Percentiles rank a stretch among this genome's conserved stretches.
Evolutionary conservation across 2,113 vertebrate genomes (phyloP).

Genomic region (Cettia cetti): DNA sequence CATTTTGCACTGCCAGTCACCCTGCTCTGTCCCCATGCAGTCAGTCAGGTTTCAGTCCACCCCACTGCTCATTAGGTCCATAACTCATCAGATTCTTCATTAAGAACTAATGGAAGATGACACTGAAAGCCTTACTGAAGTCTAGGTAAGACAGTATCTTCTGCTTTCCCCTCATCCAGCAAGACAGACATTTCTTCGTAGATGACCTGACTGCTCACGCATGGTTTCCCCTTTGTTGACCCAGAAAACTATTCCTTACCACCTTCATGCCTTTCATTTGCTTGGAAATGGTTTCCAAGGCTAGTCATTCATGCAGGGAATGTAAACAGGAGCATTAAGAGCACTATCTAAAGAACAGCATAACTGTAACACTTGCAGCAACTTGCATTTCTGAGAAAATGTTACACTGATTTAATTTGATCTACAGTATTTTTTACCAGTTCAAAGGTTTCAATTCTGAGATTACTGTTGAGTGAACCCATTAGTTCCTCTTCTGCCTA

Average conservation of each 20-base stretch:
- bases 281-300: neutral
- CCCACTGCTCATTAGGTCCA: neutral
- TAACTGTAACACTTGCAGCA: neutral
- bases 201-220: neutral
- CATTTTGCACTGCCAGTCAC: neutral
- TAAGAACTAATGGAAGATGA: neutral
- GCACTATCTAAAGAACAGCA: neutral
- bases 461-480: neutral
- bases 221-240: neutral
- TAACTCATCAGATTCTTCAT: neutral
- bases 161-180: neutral
- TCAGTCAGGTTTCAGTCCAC: neutral
- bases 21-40: rapidly evolving
- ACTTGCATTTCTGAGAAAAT: neutral
- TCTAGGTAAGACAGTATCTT: neutral
- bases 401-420: neutral
- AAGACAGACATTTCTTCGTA: neutral
- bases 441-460: neutral
- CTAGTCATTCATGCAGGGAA: neutral
- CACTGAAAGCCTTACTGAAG: neutral
- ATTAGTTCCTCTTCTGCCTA: neutral
- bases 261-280: neutral
- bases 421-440: neutral
- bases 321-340: neutral
- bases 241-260: neutral